Evolutionary conservation across 2,888 invertebrate species (phyloP), one percentile per base, ranked within the genome.

Genomic region (Ptychoptera albimana): DNA sequence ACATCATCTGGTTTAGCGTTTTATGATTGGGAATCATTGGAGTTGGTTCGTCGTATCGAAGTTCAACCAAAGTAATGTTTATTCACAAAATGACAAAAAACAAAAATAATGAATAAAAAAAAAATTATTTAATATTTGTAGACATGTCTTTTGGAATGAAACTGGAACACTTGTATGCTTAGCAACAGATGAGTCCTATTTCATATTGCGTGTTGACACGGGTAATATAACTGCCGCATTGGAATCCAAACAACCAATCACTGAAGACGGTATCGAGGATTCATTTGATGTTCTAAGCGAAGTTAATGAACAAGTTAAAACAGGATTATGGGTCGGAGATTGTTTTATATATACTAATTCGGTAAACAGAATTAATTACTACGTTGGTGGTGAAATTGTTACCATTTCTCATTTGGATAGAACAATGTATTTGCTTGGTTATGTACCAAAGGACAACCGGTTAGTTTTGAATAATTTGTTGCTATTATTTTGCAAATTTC

Each of bases 301-400:
- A 66, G 80, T 93, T 45, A 85, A 78, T 52, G 97, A 97, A 66
- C 74, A 78, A 14, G 93, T 97, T 1, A 86, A 87, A 61, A 96
- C 96, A 0, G 96, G 94, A 5, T 64, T 92, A 11, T 97, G 96
- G 96, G 89, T 97, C 10, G 96, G 98, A 5, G 98, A 98, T 64
- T 99, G 98, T 61, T 98, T 99, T 65, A 96, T 99, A 54, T 99
- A 98, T 69, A 98, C 98, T 1, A 98, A 98, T 66, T 82, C 87
- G 30, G 83, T 94, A 2, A 97, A 98, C 67, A 76, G 97, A 48
- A 83, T 99, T 51, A 97, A 97, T 65, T 99, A 99, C 64, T 98
- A 94, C 60, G 98, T 99, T 13, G 98, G 98, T 29, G 98, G 98
- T 13, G 98, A 99, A 70, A 85, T 98, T 49, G 97, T 99, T 2